Conservation (phyloP, 2,113 vertebrate species). For the Piaya cayana region DNA sequence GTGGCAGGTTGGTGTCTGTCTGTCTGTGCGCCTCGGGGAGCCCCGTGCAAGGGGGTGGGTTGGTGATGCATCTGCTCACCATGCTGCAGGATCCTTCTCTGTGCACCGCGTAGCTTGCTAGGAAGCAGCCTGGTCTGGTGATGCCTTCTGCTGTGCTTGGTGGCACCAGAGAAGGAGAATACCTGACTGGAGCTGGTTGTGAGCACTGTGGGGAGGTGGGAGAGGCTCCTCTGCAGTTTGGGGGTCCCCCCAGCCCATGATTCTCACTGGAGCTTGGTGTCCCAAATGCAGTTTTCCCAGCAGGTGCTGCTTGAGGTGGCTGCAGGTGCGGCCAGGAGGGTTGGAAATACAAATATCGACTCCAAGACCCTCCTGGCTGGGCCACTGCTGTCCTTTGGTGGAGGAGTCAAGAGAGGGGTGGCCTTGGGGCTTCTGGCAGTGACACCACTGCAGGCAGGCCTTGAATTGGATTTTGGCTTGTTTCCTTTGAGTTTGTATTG, state of each 20-base stretch:
- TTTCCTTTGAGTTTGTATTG: accelerated
- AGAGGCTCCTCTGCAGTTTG: too few relatives aligned
- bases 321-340: neutral
- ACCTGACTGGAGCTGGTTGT: too few relatives aligned
- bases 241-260: too few relatives aligned
- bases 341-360: accelerated
- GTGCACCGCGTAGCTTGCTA: accelerated
- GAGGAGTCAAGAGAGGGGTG: accelerated
- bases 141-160: accelerated
- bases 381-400: accelerated
- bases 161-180: accelerated
- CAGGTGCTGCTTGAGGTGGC: neutral
- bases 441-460: accelerated
- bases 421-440: neutral
- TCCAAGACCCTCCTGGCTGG: neutral
- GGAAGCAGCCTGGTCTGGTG: neutral
- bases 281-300: too few relatives aligned
- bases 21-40: too few relatives aligned
- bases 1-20: too few relatives aligned
- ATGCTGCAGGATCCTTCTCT: neutral
- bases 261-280: too few relatives aligned
- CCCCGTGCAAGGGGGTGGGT: accelerated
- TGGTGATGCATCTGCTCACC: accelerated
- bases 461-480: accelerated
- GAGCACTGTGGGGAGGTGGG: too few relatives aligned